Base-by-base conservation (phyloP, 2,797 vertebrate genomes). In the Lagocephalus sceleratus region DNA sequence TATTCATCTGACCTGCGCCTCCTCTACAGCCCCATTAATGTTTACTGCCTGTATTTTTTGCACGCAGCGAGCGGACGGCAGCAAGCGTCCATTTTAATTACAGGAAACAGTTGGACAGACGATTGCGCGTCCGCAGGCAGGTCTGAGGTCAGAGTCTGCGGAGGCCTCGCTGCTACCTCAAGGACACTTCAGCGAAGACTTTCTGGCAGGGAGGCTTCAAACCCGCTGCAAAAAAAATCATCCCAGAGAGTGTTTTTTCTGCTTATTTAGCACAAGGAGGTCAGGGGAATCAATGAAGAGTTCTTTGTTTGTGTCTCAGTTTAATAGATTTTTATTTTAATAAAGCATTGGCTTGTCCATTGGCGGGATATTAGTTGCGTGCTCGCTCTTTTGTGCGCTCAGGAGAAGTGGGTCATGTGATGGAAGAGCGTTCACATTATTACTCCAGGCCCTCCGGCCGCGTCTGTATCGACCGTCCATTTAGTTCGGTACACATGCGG, bases 381-480 rank as follows among this genome's bases (percentile, higher is more conserved):
- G 20, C 12, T 16, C 19, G 19, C 9, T 66, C 42, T 51, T 54
- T 17, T 32, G 39, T 60, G 54, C 56, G 74, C 74, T 60, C 47
- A 17, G 10, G 47, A 79, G 63, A 85, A 85, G 66, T 82, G 59
- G 77, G 79, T 84, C 81, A 80, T 63, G 75, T 61, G 65, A 71
- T 66, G 73, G 51, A 62, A 52, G 70, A 52, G 56, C 73, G 70
- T 42, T 46, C 66, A 64, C 0, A 73, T 79, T 74, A 68, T 71
- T 50, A 70, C 68, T 54, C 20, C 45, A 47, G 1, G 44, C 42
- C 78, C 78, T 63, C 17, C 38, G 73, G 79, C 74, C 69, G 79
- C 75, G 44, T 17, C 64, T 60, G 57, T 47, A 60, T 52, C 64
- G 40, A 69, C 54, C 39, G 72, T 72, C 81, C 73, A 65, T 69